A percentile compares a stretch with the other conserved stretches of the same genome.
These are phyloP conservation scores for Myotis yumanensis DNA, from an alignment of 2,113 vertebrate species.

Conservation along the genomic window DNA sequence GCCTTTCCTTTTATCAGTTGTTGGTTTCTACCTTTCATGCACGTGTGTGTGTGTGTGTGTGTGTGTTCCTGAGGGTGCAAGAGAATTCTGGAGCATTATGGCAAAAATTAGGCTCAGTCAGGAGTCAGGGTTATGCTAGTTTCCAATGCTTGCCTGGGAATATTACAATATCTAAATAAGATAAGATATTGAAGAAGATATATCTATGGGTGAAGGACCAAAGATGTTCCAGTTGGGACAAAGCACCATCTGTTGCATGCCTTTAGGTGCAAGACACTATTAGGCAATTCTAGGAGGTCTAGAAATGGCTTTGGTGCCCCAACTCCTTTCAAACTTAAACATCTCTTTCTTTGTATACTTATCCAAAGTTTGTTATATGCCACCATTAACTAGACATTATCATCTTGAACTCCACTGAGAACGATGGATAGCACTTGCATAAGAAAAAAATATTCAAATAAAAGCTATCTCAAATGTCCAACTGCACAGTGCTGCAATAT, in stretches of 20 bases:
- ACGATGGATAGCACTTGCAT: not conserved
- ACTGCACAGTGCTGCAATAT: conserved; percentile 43
- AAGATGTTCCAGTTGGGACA: not conserved
- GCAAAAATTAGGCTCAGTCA: not conserved
- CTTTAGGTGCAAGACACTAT: not conserved
- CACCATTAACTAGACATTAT: not conserved
- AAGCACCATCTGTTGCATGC: too few relatives aligned
- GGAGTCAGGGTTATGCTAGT: not conserved
- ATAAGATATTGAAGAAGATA: not conserved
- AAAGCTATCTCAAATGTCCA: conserved; percentile 38
- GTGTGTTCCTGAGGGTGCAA: not conserved
- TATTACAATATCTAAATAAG: not conserved
- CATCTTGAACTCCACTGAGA: not conserved
- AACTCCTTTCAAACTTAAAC: not conserved
- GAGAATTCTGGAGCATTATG: not conserved
- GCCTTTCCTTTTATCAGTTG: not conserved
- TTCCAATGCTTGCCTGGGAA: not conserved
- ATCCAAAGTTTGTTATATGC: not conserved
- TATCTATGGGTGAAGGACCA: not conserved
- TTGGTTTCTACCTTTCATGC: not conserved
- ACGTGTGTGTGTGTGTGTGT: not conserved
- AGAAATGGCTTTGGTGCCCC: not conserved
- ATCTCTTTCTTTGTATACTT: not conserved
- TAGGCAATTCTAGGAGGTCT: not conserved
- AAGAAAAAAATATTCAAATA: conserved; percentile 49